Conservation (phyloP, 1,140 invertebrate genomes). For the Babylonia areolata region DNA sequence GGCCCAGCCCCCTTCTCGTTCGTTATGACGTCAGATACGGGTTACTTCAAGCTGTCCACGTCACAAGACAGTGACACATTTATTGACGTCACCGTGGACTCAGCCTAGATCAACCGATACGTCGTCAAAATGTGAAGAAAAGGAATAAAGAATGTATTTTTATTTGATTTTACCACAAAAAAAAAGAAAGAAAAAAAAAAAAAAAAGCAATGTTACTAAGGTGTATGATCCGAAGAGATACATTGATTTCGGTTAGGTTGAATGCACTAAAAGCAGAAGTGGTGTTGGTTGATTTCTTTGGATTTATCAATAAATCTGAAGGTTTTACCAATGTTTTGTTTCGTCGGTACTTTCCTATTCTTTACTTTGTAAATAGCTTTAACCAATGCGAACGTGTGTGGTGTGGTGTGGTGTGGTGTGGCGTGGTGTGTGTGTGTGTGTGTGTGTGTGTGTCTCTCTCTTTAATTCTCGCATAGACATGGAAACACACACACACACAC, state of each 20-base stretch:
- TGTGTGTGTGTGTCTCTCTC: conserved; percentile 11
- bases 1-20: background rate
- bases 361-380: no score
- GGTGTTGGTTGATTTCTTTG: background rate
- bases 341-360: background rate
- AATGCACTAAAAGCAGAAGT: background rate
- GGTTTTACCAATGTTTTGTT: background rate
- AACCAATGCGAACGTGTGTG: background rate
- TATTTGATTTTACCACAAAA: background rate
- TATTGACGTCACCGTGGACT: background rate
- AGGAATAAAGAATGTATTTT: background rate
- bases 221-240: background rate
- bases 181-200: no score
- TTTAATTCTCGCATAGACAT: no score
- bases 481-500: no score
- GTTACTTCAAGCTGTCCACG: conserved; percentile 15
- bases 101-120: background rate
- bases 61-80: background rate
- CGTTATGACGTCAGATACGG: background rate
- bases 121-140: background rate
- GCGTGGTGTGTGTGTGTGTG: background rate
- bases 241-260: background rate
- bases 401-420: background rate
- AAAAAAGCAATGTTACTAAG: no score
- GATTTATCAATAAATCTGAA: background rate